Conservation (phyloP, 2,113 vertebrate genomes). For the Sorex fumeus region DNA sequence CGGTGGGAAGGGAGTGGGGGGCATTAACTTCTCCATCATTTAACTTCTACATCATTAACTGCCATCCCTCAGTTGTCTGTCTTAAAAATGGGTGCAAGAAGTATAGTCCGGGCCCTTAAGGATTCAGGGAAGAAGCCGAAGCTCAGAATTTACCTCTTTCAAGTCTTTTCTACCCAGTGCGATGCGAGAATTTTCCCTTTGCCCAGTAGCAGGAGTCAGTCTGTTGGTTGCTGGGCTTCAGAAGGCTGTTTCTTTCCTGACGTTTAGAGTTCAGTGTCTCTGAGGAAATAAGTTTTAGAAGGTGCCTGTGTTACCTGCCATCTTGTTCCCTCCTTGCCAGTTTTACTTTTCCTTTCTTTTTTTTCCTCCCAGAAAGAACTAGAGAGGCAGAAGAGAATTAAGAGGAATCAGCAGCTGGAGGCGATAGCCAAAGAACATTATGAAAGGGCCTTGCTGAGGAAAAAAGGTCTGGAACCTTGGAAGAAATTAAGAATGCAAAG, state of each 20-base stretch:
- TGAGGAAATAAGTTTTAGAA: not conserved
- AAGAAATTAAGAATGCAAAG: slow-evolving; percentile 90
- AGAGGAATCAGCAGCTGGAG: slow-evolving; percentile 89
- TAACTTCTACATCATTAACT: too few species aligned
- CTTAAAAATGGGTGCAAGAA: not conserved
- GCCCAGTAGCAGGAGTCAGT: not conserved
- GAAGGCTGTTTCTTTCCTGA: not conserved
- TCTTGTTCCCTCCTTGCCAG: not conserved
- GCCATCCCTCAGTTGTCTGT: not conserved
- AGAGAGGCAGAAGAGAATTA: slow-evolving; percentile 91
- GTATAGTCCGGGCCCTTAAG: not conserved
- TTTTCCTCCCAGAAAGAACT: slow-evolving; percentile 93
- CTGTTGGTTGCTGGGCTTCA: not conserved
- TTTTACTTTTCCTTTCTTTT: slow-evolving; percentile 59
- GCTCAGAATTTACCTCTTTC: not conserved
- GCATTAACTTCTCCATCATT: too few species aligned
- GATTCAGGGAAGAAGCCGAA: not conserved
- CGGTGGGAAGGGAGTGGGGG: too few species aligned
- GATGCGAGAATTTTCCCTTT: not conserved
- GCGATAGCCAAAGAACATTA: slow-evolving; percentile 91
- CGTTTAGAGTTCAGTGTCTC: not conserved
- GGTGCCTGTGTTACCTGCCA: not conserved
- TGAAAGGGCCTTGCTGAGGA: slow-evolving; percentile 88
- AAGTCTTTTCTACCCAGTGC: not conserved
- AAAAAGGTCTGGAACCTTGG: slow-evolving; percentile 93